A percentile compares a stretch with the other conserved stretches of the same genome.
Conservation (phyloP, 2,113 vertebrate species). For the Heterotis niloticus region DNA sequence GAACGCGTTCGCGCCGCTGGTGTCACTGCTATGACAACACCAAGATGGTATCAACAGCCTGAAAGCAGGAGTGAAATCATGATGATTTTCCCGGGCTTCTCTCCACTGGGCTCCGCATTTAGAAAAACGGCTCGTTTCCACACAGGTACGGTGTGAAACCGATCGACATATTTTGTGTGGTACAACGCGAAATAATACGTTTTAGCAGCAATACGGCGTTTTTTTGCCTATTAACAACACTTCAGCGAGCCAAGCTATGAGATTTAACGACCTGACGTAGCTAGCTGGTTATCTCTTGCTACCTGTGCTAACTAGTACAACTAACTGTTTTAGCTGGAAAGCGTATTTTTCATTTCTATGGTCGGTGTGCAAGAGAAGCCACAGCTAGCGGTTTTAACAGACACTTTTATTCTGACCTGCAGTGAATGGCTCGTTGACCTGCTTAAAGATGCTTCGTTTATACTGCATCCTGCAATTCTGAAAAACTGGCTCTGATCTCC, state of each 20-base stretch:
- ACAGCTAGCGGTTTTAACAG: too few species aligned
- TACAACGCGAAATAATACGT: background rate
- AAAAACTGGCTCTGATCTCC: too few species aligned
- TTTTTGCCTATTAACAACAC: background rate
- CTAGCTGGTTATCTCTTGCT: too few species aligned
- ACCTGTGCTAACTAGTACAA: too few species aligned
- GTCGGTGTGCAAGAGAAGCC: background rate
- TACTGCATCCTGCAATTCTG: too few species aligned
- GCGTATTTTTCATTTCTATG: too few species aligned
- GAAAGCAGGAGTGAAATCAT: conserved; percentile 39
- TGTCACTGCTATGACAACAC: conserved; percentile 72
- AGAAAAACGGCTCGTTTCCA: background rate
- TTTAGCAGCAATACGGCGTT: background rate
- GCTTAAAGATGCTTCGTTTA: too few species aligned
- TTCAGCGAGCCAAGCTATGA: too few species aligned
- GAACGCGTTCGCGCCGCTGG: conserved; percentile 24
- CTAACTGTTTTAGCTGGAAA: too few species aligned
- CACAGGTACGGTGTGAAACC: conserved; percentile 33
- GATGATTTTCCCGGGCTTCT: conserved; percentile 43
- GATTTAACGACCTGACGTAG: too few species aligned
- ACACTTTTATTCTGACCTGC: background rate
- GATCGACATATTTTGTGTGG: background rate
- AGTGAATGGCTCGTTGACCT: background rate
- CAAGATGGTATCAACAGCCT: conserved; percentile 47
- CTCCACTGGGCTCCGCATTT: background rate